Conservation (phyloP, 64 coral and sea anemone species). For the Montipora foliosa region DNA sequence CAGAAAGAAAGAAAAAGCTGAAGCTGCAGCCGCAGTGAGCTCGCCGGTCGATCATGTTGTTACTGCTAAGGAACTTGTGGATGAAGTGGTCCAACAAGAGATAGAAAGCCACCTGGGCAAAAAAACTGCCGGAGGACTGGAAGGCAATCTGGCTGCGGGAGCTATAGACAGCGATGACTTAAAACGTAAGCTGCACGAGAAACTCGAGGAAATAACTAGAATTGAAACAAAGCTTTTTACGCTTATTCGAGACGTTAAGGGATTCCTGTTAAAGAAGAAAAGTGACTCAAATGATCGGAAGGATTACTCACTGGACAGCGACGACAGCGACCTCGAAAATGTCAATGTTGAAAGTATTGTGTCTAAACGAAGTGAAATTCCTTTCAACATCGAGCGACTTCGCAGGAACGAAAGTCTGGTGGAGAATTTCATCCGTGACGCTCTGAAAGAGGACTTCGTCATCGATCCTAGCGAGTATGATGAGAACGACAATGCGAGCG, state of each 20-base stretch:
- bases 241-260: constrained; percentile 54
- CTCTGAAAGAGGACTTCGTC: constrained; percentile 58
- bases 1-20: constrained; percentile 39
- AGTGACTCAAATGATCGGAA: not conserved
- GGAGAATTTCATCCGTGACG: constrained; percentile 56
- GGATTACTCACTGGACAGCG: not conserved
- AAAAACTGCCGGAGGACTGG: not conserved
- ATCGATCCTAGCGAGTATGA: not conserved
- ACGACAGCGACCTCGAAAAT: constrained; percentile 35
- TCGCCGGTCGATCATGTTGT: not conserved
- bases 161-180: not conserved
- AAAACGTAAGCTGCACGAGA: constrained; percentile 46
- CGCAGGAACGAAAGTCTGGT: constrained; percentile 45
- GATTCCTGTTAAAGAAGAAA: constrained; percentile 65
- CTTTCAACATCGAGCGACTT: constrained; percentile 42
- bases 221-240: constrained; percentile 50
- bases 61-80: constrained; percentile 66
- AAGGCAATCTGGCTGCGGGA: not conserved
- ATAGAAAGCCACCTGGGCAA: constrained; percentile 37
- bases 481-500: constrained; percentile 2
- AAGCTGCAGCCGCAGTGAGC: not conserved
- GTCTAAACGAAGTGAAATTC: constrained; percentile 54
- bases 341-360: constrained; percentile 36
- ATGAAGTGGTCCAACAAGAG: constrained; percentile 67
- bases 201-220: constrained; percentile 42